Percentiles rank a stretch among this genome's conserved stretches.
These are phyloP conservation scores for Eclectus roratus DNA, from an alignment of 2,113 vertebrate species.

Conservation along the genomic window DNA sequence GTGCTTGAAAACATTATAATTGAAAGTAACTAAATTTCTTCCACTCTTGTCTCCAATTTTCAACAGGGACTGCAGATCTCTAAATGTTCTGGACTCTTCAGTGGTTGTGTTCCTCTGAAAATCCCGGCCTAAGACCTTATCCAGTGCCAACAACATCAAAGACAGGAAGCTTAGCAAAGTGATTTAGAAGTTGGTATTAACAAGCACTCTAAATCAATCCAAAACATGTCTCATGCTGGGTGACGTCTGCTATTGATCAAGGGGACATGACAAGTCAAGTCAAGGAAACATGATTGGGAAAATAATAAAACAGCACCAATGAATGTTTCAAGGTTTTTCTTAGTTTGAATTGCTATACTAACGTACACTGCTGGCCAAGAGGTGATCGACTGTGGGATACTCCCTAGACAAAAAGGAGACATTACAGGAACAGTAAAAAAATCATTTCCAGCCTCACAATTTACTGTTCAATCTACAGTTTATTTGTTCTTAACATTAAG, in stretches of 20 bases:
- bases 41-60: neutral
- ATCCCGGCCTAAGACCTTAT: neutral
- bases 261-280: constrained; percentile 23
- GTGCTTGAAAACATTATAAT: neutral
- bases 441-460: neutral
- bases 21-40: neutral
- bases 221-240: constrained; percentile 2
- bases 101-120: neutral
- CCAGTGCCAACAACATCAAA: neutral
- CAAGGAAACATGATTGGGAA: constrained; percentile 45
- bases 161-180: neutral
- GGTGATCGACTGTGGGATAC: neutral
- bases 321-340: constrained; percentile 20
- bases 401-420: constrained; percentile 39
- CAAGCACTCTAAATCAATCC: constrained; percentile 35
- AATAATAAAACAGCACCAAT: constrained; percentile 39
- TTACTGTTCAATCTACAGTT: neutral
- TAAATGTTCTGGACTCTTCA: neutral
- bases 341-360: neutral
- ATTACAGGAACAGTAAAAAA: neutral
- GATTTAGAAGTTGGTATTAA: constrained; percentile 32
- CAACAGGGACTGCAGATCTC: neutral
- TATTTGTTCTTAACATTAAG: neutral
- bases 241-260: constrained; percentile 34
- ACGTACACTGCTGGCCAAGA: neutral